A percentile compares a stretch with the other conserved stretches of the same genome.
Evolutionary conservation across 2,113 vertebrate species (phyloP).

Genomic region (Petaurus breviceps): DNA sequence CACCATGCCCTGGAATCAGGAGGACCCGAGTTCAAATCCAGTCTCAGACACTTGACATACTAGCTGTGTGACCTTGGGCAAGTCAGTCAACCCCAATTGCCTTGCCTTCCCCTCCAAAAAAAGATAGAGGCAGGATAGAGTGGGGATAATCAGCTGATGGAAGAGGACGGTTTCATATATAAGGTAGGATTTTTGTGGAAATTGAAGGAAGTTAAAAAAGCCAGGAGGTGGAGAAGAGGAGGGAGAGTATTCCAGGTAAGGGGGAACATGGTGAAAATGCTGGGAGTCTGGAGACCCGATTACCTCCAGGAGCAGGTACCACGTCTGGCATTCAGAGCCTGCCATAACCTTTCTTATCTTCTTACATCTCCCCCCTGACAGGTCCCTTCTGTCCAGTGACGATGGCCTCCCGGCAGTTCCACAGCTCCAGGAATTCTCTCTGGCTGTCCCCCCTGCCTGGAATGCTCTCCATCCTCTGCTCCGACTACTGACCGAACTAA

Average conservation of each 20-base stretch:
- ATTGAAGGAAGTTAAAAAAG: neutral
- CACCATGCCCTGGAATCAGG: neutral
- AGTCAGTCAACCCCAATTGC: too few species aligned
- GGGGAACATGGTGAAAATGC: neutral
- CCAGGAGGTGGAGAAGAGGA: neutral
- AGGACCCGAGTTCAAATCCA: neutral
- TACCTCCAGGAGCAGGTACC: neutral
- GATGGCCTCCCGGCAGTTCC: too few species aligned
- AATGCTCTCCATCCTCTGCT: neutral
- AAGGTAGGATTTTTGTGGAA: neutral
- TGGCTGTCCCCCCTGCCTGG: too few species aligned
- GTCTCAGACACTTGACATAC: too few species aligned
- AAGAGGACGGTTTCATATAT: neutral
- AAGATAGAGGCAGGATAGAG: neutral
- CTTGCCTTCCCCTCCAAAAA: too few species aligned
- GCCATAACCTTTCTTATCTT: neutral
- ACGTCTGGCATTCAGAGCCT: neutral
- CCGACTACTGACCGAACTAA: neutral
- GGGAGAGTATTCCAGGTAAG: neutral
- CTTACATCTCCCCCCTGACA: neutral
- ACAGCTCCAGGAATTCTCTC: neutral
- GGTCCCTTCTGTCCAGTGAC: neutral
- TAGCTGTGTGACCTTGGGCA: too few species aligned
- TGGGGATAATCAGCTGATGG: neutral
- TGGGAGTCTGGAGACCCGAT: too few species aligned